A percentile compares a stretch with the other conserved stretches of the same genome.
phyloP scores from a whole-genome alignment of 2,797 vertebrate genomes.

The Phoxinus dragarum region DNA sequence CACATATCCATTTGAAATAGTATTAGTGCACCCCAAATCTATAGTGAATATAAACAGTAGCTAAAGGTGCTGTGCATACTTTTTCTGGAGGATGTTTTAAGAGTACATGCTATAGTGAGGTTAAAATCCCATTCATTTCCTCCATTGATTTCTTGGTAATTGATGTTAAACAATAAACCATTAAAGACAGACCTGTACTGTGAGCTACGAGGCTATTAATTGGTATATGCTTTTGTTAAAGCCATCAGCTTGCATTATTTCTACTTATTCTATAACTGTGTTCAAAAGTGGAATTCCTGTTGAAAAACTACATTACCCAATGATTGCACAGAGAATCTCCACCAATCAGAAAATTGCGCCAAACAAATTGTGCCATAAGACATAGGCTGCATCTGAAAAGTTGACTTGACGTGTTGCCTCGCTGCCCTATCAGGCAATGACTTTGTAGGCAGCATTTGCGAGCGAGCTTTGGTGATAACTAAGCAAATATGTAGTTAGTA shows the following conservation, averaged over 20 bases:
- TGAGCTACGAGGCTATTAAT: not conserved
- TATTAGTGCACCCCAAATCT: not conserved
- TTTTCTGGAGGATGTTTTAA: not conserved
- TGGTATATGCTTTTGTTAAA: not conserved
- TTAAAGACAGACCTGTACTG: not conserved
- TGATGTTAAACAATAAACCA: not conserved
- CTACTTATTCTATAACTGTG: not conserved
- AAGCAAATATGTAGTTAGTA: not conserved
- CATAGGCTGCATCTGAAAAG: too few species aligned
- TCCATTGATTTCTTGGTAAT: not conserved
- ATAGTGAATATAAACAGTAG: not conserved
- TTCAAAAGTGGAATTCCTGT: not conserved
- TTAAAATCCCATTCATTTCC: not conserved
- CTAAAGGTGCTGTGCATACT: not conserved
- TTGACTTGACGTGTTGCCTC: too few species aligned
- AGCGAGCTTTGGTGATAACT: not conserved
- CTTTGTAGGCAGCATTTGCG: not conserved
- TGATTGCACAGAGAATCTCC: not conserved
- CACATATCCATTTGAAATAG: not conserved
- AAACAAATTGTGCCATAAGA: not conserved
- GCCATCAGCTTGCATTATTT: not conserved
- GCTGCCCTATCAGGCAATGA: too few species aligned
- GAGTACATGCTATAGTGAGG: not conserved
- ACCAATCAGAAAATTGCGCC: not conserved
- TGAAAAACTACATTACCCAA: not conserved